Percentiles rank a stretch among this genome's conserved stretches.
Evolutionary conservation across 2,888 invertebrate genomes (phyloP).

Genomic region (Neria commutata): DNA sequence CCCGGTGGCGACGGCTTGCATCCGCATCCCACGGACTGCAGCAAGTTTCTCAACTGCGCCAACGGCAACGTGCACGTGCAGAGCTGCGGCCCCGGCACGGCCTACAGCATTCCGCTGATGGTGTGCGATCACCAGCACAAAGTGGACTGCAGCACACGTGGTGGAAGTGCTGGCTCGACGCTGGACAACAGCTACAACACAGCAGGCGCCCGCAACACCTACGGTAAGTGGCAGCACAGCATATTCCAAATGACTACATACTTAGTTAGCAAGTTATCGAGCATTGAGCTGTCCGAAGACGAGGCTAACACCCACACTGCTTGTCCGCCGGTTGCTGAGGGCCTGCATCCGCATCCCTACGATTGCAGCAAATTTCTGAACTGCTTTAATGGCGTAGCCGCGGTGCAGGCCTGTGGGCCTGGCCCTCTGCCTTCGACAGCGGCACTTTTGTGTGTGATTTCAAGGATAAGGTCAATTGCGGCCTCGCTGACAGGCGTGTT

Average conservation of each 20-base stretch:
- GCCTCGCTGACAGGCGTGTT: neutral
- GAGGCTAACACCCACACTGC: neutral
- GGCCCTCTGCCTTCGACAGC: slow-evolving; percentile 69
- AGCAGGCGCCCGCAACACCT: neutral
- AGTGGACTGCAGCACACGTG: slow-evolving; percentile 62
- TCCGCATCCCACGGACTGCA: slow-evolving; percentile 68
- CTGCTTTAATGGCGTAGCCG: slow-evolving; percentile 64
- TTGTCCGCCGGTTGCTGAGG: slow-evolving; percentile 63
- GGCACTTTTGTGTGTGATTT: slow-evolving; percentile 65
- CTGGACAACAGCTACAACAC: neutral
- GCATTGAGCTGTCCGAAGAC: neutral
- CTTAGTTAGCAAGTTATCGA: no score
- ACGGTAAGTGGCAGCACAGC: slow-evolving; percentile 43
- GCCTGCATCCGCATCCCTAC: slow-evolving; percentile 65
- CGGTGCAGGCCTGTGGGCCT: slow-evolving; percentile 66
- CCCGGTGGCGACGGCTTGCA: slow-evolving; percentile 63
- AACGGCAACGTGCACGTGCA: slow-evolving; percentile 66
- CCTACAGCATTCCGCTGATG: slow-evolving; percentile 65
- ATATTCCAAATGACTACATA: no score
- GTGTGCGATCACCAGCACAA: slow-evolving; percentile 69
- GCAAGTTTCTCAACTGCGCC: slow-evolving; percentile 69
- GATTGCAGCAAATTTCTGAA: slow-evolving; percentile 68
- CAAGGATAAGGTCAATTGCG: slow-evolving; percentile 29
- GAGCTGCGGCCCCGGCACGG: slow-evolving; percentile 69
- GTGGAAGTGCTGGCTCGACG: neutral